Evolutionary conservation across 2,797 vertebrate genomes (phyloP).

Genomic region (Chelon labrosus): DNA sequence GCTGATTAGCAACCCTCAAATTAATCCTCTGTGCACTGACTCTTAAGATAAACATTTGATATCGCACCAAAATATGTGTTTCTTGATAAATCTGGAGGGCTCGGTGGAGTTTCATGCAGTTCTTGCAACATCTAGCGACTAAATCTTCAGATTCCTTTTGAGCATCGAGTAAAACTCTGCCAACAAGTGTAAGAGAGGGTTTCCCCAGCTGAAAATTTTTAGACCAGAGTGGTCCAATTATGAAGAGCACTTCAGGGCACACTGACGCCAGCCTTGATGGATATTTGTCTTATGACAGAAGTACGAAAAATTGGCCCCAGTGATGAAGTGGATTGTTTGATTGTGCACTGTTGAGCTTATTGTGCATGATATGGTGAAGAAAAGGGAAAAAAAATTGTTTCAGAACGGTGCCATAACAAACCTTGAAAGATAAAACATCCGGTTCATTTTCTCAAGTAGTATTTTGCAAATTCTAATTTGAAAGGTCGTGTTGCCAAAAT

Average conservation of each 20-base stretch:
- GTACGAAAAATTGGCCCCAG: not conserved
- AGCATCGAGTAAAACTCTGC: too few species aligned
- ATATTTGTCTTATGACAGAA: conserved; percentile 12
- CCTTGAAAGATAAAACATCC: too few species aligned
- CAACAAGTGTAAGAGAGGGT: conserved; percentile 6
- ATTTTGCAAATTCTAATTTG: too few species aligned
- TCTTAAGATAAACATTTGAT: not conserved
- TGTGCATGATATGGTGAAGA: not conserved
- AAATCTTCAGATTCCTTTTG: not conserved
- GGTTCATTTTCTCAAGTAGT: too few species aligned
- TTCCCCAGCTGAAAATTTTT: conserved; percentile 16
- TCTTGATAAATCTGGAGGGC: too few species aligned
- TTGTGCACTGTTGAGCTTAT: not conserved
- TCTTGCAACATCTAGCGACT: too few species aligned
- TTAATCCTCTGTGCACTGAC: not conserved
- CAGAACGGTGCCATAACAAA: too few species aligned
- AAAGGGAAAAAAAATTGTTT: too few species aligned
- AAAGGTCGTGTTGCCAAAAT: too few species aligned
- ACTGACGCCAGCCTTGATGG: not conserved
- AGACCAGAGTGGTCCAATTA: conserved; percentile 8
- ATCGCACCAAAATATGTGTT: not conserved
- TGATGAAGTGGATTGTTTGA: conserved; percentile 1
- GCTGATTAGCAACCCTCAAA: conserved; percentile 1
- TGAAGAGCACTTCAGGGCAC: conserved; percentile 24
- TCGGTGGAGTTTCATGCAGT: too few species aligned